Conservation (phyloP, 30 jellyfish, hydroid and myxozoan genomes). For the Chrysaora quinquecirrha region DNA sequence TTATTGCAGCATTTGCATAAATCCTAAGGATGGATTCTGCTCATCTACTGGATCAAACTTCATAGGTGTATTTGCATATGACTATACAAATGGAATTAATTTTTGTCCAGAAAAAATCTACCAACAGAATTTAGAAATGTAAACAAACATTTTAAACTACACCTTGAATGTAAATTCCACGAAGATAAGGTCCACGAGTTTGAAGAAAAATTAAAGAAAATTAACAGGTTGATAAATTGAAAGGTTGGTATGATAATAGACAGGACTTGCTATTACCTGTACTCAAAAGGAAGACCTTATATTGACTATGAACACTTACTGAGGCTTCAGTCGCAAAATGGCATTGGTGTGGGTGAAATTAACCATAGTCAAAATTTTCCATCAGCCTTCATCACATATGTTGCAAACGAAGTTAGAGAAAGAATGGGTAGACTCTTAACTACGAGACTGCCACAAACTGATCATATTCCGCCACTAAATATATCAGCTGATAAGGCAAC, state of each 20-base stretch:
- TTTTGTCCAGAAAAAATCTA: not conserved
- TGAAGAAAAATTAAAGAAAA: not conserved
- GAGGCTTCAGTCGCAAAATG: not conserved
- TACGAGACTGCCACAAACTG: constrained; percentile 21
- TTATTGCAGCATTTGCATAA: not conserved
- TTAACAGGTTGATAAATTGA: not conserved
- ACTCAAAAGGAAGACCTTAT: constrained; percentile 2
- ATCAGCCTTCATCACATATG: constrained; percentile 3
- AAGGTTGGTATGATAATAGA: constrained; percentile 11
- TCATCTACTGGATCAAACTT: not conserved
- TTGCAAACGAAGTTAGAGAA: constrained; percentile 12
- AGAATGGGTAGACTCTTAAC: not conserved
- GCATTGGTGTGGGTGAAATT: constrained; percentile 25
- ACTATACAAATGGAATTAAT: not conserved
- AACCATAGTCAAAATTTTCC: constrained; percentile 22
- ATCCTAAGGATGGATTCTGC: not conserved
- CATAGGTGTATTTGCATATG: not conserved
- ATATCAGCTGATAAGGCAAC: constrained; percentile 24
- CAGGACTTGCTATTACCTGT: constrained; percentile 6
- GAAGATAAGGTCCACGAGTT: not conserved
- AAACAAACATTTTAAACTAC: not conserved
- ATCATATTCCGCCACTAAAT: constrained; percentile 11
- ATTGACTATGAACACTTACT: constrained; percentile 3
- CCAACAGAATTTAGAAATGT: not conserved
- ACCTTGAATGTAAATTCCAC: not conserved